A percentile compares a stretch with the other conserved stretches of the same genome.
Evolutionary conservation across 2,113 vertebrate genomes (phyloP).

Genomic region (Nesogale talazaci): DNA sequence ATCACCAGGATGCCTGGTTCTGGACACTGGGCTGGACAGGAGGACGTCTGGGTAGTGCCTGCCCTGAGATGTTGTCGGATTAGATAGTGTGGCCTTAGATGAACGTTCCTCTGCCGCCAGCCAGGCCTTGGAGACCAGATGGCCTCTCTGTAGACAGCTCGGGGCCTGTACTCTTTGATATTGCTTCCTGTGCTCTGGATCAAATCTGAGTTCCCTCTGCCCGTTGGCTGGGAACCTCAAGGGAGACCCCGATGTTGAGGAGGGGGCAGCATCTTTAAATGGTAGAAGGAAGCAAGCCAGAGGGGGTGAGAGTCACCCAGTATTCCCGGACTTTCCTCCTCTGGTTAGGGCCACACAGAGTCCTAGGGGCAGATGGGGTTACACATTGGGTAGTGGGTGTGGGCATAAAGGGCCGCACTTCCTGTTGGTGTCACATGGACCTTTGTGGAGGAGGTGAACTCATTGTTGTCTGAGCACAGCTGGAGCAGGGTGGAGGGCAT

Average conservation of each 20-base stretch:
- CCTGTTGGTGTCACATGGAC: no score
- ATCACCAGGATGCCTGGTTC: background rate
- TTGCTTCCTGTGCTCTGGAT: background rate
- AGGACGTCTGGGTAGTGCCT: background rate
- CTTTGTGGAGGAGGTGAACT: background rate
- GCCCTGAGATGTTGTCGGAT: background rate
- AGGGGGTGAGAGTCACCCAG: rapidly evolving
- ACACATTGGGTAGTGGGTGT: background rate
- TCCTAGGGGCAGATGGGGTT: background rate
- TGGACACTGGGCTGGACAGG: background rate
- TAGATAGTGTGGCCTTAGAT: background rate
- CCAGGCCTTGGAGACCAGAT: background rate
- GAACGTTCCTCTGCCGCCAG: background rate
- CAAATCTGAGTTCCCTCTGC: background rate
- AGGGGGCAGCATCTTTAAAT: background rate
- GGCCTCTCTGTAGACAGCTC: background rate
- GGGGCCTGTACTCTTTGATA: no score
- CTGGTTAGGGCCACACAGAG: background rate
- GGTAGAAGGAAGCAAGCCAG: background rate
- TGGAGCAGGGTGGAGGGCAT: background rate
- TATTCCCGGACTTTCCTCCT: background rate
- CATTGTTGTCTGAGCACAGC: no score
- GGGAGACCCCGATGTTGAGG: background rate
- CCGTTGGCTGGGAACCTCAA: background rate
- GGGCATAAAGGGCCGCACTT: background rate